Base-by-base conservation (phyloP, 2,888 invertebrate genomes). In the Ophioninae sp. region DNA sequence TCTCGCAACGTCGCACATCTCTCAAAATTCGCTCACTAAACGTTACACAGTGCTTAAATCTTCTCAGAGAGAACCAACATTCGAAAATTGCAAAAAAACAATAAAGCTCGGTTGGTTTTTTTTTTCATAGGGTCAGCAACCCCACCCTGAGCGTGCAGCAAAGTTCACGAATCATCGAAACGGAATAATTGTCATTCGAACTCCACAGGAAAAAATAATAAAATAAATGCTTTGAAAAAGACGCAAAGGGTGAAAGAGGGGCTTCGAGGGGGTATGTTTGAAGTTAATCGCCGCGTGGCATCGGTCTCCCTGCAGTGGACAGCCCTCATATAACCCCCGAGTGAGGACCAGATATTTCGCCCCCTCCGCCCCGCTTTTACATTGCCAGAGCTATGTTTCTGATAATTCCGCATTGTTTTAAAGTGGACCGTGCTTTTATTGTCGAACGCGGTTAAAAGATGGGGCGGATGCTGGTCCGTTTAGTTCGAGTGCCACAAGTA, bases 231-330 rank as follows among this genome's bases (percentile, higher is more conserved):
- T 75, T 39, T 57, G 39, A 57, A 75, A 65, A 65, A 67, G 10
- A 74, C 23, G 37, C 6, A 65, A 64, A 7, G 39, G 21, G 41
- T 10, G 0, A 17, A n/a, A 39, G 65, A 8, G 13, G 10, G 67
- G 65, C 50, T n/a, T n/a, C 20, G 65, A 59, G 69, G 80, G 74
- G 68, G 76, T 69, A 79, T 81, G 84, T 91, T 91, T 91, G 89
- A 91, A 91, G 92, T 92, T 93, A 92, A 93, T 93, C 93, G 87
- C 87, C 82, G 87, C 90, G 89, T 90, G 88, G 88, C 90, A 92
- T 93, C 93, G 90, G 90, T 88, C 92, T 61, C 57, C 75, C 81
- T 93, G 93, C 90, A 85, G 88, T 92, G 93, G 93, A 93, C 93
- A 93, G 92, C 93, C 93, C 92, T 91, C 92, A 93, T 92, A 90